Evolutionary conservation across 30 jellyfish, hydroid and myxozoan genomes (phyloP), one percentile per base, ranked within the genome.

Genomic region (Cassiopea andromeda): DNA sequence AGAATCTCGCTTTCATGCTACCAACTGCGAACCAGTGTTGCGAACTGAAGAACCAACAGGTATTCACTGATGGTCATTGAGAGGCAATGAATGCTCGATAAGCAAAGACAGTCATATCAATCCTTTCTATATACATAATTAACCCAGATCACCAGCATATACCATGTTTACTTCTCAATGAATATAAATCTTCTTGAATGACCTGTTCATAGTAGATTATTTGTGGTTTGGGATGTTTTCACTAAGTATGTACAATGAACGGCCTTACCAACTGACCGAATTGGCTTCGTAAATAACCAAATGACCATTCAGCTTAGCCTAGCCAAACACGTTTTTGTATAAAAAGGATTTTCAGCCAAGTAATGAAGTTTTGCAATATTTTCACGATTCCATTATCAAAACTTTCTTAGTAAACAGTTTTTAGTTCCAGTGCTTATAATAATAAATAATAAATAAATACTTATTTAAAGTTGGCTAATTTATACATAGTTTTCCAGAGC

Each of bases 11-110:
- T 44, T 75, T 48, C 75, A 44, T 69, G 70, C 90, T 74, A 82
- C 74, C 90, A 68, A 82, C 73, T 69, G 81, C 75, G 90, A 82
- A 80, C 90, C 46, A n/a, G n/a, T n/a, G n/a, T n/a, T n/a, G n/a
- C n/a, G n/a, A n/a, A n/a, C n/a, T n/a, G 90, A 69, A 48, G 77
- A 66, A 0, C 44, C 75, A 66, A 43, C 90, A 44, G 82, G 82
- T 82, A 69, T 17, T 67, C 90, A 82, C 6, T 44, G 90, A 69
- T 14, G 48, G 38, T 82, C 76, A 82, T 44, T 82, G 69, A 66
- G 83, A 82, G 77, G 90, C 90, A 82, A 59, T 67, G 90, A 82
- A 16, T 48, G 46, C 46, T 44, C 82, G 59, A 43, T 82, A 54
- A 82, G 83, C 90, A 82, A 54, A 82, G 90, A 82, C 82, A 69